Base-by-base conservation (phyloP, 2,888 invertebrate species). In the Cataglyphis livida region DNA sequence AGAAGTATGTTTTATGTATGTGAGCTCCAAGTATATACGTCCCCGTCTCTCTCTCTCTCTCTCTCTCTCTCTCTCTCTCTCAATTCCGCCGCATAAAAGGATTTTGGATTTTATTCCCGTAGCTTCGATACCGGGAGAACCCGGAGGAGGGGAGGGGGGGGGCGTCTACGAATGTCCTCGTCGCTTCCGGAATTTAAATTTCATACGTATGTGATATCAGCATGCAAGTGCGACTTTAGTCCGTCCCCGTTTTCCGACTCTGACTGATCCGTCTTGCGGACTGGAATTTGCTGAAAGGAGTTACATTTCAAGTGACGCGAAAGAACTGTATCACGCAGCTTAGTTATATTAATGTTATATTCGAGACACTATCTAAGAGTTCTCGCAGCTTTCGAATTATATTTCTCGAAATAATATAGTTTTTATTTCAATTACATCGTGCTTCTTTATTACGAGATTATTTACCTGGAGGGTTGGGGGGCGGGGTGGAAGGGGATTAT, bases 161-260 rank as follows among this genome's bases (percentile, higher is more conserved):
- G 71, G 79, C 61, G 75, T 84, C 82, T 84, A 73, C 74, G 87
- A 88, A 84, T 85, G 74, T 82, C 62, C 83, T 84, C 83, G 82
- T 84, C 85, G 82, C 85, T 86, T 84, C 81, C 84, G 88, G 86
- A 88, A 91, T 91, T 90, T 91, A 89, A 90, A 91, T 90, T 90
- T 90, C 85, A 90, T 89, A 87, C 84, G 83, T 84, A 59, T 73
- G 41, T 21, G 78, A 70, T 59, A 79, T 79, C 93, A 93, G 92
- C 93, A 93, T 93, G 92, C 90, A 91, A 92, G 91, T 90, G 91
- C 91, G 92, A 90, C 90, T 93, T 92, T 92, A 91, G 93, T 93
- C 93, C 93, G 93, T 93, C 93, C 93, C 91, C 93, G 93, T 93
- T 93, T 93, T 92, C 92, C 91, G 89, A 90, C 78, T 44, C 68